These are phyloP conservation scores for Cladopsammia gracilis DNA, from an alignment of 64 coral and sea anemone genomes.

Conservation along the genomic window DNA sequence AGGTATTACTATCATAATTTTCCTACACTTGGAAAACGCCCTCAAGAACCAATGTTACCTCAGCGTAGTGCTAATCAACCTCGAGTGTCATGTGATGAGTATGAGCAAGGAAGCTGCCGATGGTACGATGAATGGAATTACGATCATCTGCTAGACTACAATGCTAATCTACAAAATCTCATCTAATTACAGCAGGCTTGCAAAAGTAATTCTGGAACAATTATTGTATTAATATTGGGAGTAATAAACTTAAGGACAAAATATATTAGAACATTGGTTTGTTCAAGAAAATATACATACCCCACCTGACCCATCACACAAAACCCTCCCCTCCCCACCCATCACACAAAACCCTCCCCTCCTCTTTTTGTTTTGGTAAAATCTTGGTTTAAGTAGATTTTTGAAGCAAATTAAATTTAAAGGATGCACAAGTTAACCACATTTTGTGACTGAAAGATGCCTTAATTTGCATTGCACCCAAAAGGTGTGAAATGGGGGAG, in stretches of 20 bases:
- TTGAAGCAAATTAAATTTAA: too few relatives aligned
- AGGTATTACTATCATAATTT: conserved; percentile 99
- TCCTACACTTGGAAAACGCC: conserved; percentile 91
- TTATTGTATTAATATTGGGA: not conserved
- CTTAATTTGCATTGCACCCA: too few relatives aligned
- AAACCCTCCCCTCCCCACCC: too few relatives aligned
- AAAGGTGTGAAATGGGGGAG: too few relatives aligned
- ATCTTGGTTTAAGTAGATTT: too few relatives aligned
- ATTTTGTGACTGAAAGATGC: too few relatives aligned
- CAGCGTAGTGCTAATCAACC: conserved; percentile 81
- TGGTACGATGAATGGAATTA: conserved; percentile 99
- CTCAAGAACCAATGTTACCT: conserved; percentile 81
- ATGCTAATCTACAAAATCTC: conserved; percentile 63
- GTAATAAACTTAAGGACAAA: not conserved
- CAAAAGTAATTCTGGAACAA: not conserved
- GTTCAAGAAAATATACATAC: too few relatives aligned
- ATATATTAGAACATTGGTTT: too few relatives aligned
- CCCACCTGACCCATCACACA: too few relatives aligned
- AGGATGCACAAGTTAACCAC: too few relatives aligned
- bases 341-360: too few relatives aligned
- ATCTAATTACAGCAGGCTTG: conserved; percentile 1
- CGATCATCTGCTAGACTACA: conserved; percentile 92
- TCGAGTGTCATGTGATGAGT: conserved; percentile 95
- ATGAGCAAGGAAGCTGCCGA: conserved; percentile 97
- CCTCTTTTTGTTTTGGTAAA: too few relatives aligned